Percentiles rank a stretch among this genome's conserved stretches.
Evolutionary conservation across 2,113 vertebrate genomes (phyloP).

Genomic region (Lepus europaeus): DNA sequence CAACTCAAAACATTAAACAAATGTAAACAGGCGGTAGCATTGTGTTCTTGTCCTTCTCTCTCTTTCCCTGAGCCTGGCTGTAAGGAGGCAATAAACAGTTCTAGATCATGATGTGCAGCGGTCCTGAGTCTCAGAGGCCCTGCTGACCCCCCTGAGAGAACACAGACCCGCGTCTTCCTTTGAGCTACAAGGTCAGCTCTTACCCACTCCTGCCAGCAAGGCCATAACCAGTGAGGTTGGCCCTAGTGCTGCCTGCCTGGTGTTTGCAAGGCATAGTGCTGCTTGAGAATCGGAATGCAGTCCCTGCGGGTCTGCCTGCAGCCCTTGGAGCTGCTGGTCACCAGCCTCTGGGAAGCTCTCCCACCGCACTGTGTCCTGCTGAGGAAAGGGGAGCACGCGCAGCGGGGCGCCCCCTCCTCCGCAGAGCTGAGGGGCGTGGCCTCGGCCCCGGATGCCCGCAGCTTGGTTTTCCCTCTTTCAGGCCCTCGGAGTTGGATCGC

Average conservation of each 20-base stretch:
- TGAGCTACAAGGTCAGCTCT: not conserved
- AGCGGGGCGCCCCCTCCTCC: too few relatives aligned
- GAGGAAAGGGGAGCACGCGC: not conserved
- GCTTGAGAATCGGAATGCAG: not conserved
- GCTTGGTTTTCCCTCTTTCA: conserved; percentile 19
- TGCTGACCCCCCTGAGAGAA: not conserved
- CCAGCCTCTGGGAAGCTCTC: not conserved
- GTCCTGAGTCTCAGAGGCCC: not conserved
- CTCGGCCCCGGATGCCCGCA: not conserved
- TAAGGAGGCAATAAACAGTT: not conserved
- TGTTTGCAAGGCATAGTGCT: not conserved
- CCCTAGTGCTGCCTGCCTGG: not conserved
- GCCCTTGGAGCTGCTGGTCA: not conserved
- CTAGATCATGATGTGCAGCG: not conserved
- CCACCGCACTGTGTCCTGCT: not conserved
- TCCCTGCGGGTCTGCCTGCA: not conserved
- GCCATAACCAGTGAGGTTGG: not conserved
- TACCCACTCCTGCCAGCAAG: not conserved
- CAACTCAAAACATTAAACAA: conserved; percentile 62
- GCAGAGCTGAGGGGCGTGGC: not conserved
- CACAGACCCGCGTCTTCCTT: not conserved
- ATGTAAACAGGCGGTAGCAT: not conserved
- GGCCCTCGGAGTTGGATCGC: not conserved
- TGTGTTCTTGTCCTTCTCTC: not conserved
- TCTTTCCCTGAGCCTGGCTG: not conserved